Percentiles rank a stretch among this genome's conserved stretches.
These are phyloP conservation scores for Adelges cooleyi DNA, from an alignment of 1,140 invertebrate genomes.

Conservation along the genomic window DNA sequence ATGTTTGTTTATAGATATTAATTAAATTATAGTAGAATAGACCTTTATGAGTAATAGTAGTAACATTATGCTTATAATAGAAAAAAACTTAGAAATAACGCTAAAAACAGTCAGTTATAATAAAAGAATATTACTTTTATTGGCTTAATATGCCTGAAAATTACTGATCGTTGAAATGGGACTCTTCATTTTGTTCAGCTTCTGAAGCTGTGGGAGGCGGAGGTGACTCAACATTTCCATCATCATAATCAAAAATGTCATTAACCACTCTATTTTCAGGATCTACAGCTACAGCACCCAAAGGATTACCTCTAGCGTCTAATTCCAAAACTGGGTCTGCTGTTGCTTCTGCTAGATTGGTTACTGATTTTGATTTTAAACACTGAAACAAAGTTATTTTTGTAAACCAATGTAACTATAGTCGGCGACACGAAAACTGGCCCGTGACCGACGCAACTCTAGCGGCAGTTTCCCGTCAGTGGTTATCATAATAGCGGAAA, in stretches of 20 bases:
- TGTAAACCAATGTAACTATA: conserved; percentile 24
- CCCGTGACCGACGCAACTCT: no score
- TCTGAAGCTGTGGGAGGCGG: neutral
- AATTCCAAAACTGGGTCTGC: conserved; percentile 62
- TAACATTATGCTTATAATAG: neutral
- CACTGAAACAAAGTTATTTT: conserved; percentile 49
- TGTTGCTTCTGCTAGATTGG: conserved; percentile 83
- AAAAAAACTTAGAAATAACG: neutral
- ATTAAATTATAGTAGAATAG: conserved; percentile 1
- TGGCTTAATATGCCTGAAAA: no score
- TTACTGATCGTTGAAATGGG: conserved; percentile 1
- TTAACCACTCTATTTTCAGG: neutral
- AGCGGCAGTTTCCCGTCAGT: no score
- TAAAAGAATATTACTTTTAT: neutral
- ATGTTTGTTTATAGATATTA: neutral
- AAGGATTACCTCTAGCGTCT: conserved; percentile 12
- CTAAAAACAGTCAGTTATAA: neutral
- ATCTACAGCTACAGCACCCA: neutral
- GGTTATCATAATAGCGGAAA: no score
- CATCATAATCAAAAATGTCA: conserved; percentile 6
- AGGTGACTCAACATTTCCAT: conserved; percentile 10
- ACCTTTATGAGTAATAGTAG: conserved; percentile 11
- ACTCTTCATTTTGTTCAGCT: conserved; percentile 21
- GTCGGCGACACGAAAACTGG: no score
- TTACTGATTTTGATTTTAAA: conserved; percentile 88